Evolutionary conservation across 2,888 invertebrate species (phyloP).

Genomic region (Drosophila mimica): DNA sequence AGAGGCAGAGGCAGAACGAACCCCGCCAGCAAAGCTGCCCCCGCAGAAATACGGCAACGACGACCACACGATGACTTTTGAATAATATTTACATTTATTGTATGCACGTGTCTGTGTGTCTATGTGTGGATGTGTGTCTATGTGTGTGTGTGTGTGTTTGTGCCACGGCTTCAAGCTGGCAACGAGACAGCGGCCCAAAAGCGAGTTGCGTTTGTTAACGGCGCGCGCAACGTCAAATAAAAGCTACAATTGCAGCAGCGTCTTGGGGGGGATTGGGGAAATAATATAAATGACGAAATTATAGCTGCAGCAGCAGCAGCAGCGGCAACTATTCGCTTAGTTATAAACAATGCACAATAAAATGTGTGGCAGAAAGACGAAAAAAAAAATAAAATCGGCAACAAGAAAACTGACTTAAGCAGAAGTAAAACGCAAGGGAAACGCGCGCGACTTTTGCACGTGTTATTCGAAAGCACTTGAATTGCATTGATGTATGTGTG

Average conservation of each 20-base stretch:
- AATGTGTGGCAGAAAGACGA: constrained; percentile 46
- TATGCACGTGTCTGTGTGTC: constrained; percentile 22
- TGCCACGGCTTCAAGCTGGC: constrained; percentile 53
- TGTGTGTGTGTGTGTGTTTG: constrained; percentile 35
- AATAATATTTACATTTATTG: constrained; percentile 77
- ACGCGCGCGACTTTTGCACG: constrained; percentile 46
- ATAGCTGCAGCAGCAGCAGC: constrained; percentile 33
- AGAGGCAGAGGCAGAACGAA: constrained; percentile 33
- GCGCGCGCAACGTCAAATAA: constrained; percentile 63
- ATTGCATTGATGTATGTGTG: neutral
- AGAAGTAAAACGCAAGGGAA: constrained; percentile 37
- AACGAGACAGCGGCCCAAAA: constrained; percentile 60
- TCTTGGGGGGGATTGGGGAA: constrained; percentile 1
- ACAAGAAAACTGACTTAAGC: constrained; percentile 5
- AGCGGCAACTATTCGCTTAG: constrained; percentile 45
- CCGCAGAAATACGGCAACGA: constrained; percentile 43
- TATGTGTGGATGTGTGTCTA: constrained; percentile 24
- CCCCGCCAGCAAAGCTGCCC: constrained; percentile 43
- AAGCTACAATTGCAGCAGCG: constrained; percentile 45
- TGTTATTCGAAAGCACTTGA: constrained; percentile 15
- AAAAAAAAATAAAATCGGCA: constrained; percentile 9
- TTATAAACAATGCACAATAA: constrained; percentile 72
- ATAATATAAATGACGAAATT: constrained; percentile 73
- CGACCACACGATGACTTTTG: constrained; percentile 67
- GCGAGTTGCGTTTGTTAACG: constrained; percentile 70